Evolutionary conservation across 2,113 vertebrate species (phyloP).

Genomic region (Pampusana beccarii): DNA sequence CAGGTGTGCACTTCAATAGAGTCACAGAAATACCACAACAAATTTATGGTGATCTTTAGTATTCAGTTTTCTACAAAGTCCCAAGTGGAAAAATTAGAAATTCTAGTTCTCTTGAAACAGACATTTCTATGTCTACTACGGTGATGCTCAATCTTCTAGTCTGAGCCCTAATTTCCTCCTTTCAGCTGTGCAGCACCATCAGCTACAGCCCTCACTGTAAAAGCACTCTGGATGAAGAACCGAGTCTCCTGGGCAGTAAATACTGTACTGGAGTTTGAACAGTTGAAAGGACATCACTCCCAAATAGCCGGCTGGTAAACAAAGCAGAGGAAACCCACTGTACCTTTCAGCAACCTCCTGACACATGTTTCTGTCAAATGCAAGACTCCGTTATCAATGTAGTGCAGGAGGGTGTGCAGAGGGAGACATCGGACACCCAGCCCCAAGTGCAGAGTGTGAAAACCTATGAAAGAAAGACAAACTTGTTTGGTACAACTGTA

Average conservation of each 20-base stretch:
- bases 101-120: neutral
- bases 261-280: neutral
- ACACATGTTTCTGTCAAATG: conserved; percentile 85
- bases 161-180: neutral
- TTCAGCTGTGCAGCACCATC: neutral
- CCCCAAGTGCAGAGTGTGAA: conserved; percentile 83
- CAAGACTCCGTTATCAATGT: conserved; percentile 84
- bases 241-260: neutral
- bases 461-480: conserved; percentile 76
- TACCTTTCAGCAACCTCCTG: conserved; percentile 85
- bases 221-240: neutral
- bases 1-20: neutral
- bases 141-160: neutral
- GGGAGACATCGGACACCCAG: conserved; percentile 89
- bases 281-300: neutral
- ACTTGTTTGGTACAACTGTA: neutral
- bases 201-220: neutral
- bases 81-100: neutral
- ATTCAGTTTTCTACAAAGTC: neutral
- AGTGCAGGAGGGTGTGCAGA: conserved; percentile 86
- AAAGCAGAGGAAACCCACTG: neutral
- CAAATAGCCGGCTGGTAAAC: neutral
- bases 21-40: neutral
- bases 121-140: neutral
- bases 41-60: neutral